Evolutionary conservation across 35 echinoderm and acorn worm genomes (phyloP).

Genomic region (Hemicentrotus pulcherrimus): DNA sequence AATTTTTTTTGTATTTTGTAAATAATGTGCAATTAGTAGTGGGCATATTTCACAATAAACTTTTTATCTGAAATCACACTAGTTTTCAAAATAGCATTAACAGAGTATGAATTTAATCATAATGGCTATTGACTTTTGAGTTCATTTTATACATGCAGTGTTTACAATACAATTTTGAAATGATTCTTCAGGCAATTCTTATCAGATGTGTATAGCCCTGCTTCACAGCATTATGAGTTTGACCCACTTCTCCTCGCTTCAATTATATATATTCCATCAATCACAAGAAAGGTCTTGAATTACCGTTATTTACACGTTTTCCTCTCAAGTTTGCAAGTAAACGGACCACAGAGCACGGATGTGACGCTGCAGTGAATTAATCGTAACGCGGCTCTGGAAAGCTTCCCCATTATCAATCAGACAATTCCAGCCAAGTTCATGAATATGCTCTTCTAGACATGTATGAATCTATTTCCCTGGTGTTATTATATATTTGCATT

Average conservation of each 20-base stretch:
- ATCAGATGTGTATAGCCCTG: not conserved
- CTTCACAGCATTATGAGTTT: not conserved
- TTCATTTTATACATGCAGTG: no score
- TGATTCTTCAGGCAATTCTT: not conserved
- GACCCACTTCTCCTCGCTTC: not conserved
- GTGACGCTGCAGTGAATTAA: not conserved
- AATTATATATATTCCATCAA: not conserved
- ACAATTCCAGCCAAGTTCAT: not conserved
- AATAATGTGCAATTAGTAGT: no score
- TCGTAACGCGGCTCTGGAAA: not conserved
- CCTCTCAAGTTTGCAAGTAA: slow-evolving; percentile 11
- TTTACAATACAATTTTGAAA: not conserved
- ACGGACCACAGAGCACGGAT: not conserved
- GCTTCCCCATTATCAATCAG: not conserved
- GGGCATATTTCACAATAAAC: no score
- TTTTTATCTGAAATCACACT: no score
- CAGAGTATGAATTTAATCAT: no score
- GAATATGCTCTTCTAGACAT: not conserved
- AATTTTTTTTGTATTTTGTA: no score
- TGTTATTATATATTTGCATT: slow-evolving; percentile 13
- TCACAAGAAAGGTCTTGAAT: slow-evolving; percentile 10
- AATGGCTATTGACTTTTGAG: no score
- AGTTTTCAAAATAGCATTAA: no score
- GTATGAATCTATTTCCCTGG: not conserved
- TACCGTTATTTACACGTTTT: slow-evolving; percentile 18